Evolutionary conservation across 2,888 invertebrate species (phyloP), one percentile per base, ranked within the genome.

Genomic region (Camptogramma bilineatum): DNA sequence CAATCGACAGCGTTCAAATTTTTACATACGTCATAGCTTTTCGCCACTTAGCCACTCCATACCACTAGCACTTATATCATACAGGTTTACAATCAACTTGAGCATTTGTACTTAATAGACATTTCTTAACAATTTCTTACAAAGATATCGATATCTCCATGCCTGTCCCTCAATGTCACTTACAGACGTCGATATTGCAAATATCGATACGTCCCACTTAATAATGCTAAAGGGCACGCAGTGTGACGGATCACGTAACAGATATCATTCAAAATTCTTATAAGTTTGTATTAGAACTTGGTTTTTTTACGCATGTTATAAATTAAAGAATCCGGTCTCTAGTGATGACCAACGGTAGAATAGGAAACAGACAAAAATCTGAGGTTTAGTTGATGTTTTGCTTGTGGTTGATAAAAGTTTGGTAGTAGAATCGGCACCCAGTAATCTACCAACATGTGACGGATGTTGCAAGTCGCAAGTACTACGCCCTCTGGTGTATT

Each of bases 401-500:
- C n/a, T n/a, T n/a, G n/a, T n/a, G n/a, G n/a, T n/a, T n/a, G n/a
- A n/a, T n/a, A n/a, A n/a, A n/a, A n/a, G n/a, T n/a, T n/a, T n/a
- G n/a, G n/a, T n/a, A n/a, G n/a, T n/a, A n/a, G n/a, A n/a, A n/a
- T n/a, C n/a, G n/a, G n/a, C n/a, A n/a, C n/a, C n/a, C n/a, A n/a
- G n/a, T n/a, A n/a, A n/a, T n/a, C n/a, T n/a, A n/a, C n/a, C n/a
- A n/a, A n/a, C n/a, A n/a, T n/a, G n/a, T n/a, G n/a, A 69, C 74
- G 73, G 71, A 74, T 73, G 75, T 68, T 54, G 76, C 69, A 78
- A 77, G 70, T 55, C 9, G 16, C 10, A 17, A 52, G 53, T 61
- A 63, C 62, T 61, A 63, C 62, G 69, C 64, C 64, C 66, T 60
- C 62, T 28, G 48, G 56, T 56, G 21, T 50, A 68, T 64, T 67